Evolutionary conservation across 2,888 invertebrate species (phyloP).

Genomic region (Caenorhabditis sp.): DNA sequence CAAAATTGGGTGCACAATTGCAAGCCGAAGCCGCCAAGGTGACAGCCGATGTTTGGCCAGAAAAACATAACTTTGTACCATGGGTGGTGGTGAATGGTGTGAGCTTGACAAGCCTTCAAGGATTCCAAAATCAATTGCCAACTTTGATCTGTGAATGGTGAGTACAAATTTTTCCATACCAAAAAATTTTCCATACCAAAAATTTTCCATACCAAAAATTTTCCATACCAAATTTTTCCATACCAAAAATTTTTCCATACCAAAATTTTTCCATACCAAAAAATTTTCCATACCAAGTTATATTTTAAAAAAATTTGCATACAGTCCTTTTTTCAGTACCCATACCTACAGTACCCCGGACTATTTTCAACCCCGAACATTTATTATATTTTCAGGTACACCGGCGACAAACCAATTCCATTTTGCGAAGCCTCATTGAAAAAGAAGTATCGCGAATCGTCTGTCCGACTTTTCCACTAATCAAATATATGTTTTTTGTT

Average conservation of each 20-base stretch:
- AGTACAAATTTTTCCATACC: neutral
- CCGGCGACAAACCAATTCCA: slow-evolving; percentile 50
- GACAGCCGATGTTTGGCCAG: slow-evolving; percentile 56
- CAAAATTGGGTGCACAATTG: slow-evolving; percentile 52
- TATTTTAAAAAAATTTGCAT: no score
- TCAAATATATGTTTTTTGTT: neutral
- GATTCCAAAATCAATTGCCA: slow-evolving; percentile 46
- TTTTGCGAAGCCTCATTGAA: slow-evolving; percentile 49
- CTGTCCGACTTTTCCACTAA: slow-evolving; percentile 22
- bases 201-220: no score
- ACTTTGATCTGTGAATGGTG: slow-evolving; percentile 55
- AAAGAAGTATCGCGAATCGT: slow-evolving; percentile 31
- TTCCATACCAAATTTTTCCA: no score
- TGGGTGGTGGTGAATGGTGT: slow-evolving; percentile 65
- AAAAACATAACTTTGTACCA: slow-evolving; percentile 61
- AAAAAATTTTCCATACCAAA: no score
- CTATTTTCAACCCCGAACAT: neutral
- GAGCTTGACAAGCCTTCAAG: slow-evolving; percentile 45
- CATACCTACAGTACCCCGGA: neutral
- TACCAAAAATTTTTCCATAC: no score
- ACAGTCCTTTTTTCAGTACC: neutral
- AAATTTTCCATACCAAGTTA: no score
- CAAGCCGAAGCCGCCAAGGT: slow-evolving; percentile 56
- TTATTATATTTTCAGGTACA: slow-evolving; percentile 27
- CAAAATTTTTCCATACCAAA: no score